These are phyloP conservation scores for Axis porcinus DNA, from an alignment of 2,113 vertebrate genomes.

Conservation along the genomic window DNA sequence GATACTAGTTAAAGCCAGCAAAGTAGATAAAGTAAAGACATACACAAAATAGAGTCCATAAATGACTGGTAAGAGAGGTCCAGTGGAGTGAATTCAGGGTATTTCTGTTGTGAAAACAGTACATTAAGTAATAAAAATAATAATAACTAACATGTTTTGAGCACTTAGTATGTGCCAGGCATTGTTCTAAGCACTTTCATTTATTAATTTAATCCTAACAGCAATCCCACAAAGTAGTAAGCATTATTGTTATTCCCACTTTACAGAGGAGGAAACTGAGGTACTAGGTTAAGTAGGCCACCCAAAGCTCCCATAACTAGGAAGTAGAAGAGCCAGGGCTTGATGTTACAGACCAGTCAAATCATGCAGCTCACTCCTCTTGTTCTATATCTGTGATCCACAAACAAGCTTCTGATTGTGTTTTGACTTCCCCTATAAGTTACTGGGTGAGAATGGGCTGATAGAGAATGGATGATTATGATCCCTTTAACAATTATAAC, in stretches of 20 bases:
- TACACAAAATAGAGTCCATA: not conserved
- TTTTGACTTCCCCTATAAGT: not conserved
- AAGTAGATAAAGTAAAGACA: not conserved
- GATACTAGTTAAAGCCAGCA: not conserved
- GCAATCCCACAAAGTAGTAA: not conserved
- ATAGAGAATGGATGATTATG: not conserved
- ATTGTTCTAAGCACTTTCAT: not conserved
- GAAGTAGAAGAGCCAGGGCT: not conserved
- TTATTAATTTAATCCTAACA: slow-evolving; percentile 9
- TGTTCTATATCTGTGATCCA: not conserved
- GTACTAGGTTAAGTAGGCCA: not conserved
- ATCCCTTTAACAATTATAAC: not conserved
- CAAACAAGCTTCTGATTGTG: not conserved
- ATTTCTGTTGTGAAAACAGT: not conserved
- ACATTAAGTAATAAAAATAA: not conserved
- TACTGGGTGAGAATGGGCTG: not conserved
- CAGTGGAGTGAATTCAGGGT: not conserved
- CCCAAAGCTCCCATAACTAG: not conserved
- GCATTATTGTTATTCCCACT: not conserved
- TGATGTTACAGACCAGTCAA: not conserved
- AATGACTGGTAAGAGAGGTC: not conserved
- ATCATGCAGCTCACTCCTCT: not conserved
- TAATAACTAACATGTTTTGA: not conserved
- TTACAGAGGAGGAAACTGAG: not conserved
- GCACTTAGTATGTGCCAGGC: not conserved